Evolutionary conservation across 1,140 invertebrate genomes (phyloP).

Genomic region (Hyphantria cunea): DNA sequence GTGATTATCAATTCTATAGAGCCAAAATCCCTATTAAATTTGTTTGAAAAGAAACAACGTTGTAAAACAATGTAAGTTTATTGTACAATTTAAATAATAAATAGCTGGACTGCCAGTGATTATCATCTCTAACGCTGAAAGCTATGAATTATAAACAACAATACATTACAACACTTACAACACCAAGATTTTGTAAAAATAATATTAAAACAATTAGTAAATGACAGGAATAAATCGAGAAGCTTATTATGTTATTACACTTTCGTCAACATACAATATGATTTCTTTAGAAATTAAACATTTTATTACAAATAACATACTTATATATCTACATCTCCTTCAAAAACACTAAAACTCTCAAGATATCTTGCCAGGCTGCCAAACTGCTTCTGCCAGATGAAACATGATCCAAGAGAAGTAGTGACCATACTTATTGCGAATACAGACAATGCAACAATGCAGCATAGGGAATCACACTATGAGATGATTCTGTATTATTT

Average conservation of each 20-base stretch:
- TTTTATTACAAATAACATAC: constrained; percentile 1
- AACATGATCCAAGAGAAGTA: no score
- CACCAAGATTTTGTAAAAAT: not conserved
- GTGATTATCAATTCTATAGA: no score
- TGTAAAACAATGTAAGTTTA: constrained; percentile 9
- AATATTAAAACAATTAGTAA: constrained; percentile 3
- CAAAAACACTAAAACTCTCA: not conserved
- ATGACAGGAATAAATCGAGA: constrained; percentile 12
- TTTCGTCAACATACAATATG: constrained; percentile 20
- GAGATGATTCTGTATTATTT: no score
- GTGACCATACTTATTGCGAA: no score
- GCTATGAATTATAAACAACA: not conserved
- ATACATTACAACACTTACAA: constrained; percentile 3
- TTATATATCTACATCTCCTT: not conserved
- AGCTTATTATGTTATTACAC: constrained; percentile 18
- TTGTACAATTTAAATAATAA: constrained; percentile 5
- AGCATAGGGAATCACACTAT: no score
- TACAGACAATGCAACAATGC: no score
- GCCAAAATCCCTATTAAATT: no score
- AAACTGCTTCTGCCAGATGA: no score
- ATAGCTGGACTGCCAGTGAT: constrained; percentile 2
- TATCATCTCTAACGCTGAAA: constrained; percentile 14
- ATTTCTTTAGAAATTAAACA: not conserved
- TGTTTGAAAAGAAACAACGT: not conserved
- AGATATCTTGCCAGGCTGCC: no score